phyloP scores from a whole-genome alignment of 2,797 vertebrate genomes.

The Oreochromis mossambicus region DNA sequence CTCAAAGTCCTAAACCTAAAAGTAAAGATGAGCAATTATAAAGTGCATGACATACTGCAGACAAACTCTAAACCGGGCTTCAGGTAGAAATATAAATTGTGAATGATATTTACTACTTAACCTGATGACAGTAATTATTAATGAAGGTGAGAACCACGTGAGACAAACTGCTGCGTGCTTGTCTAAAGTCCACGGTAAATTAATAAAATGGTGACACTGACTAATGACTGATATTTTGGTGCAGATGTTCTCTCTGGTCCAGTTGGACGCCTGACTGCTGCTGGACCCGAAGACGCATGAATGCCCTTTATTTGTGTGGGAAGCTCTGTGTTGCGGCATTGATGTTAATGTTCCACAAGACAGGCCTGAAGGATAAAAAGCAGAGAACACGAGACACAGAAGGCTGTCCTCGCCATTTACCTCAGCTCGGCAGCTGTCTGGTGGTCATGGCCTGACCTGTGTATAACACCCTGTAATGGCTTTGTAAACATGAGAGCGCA shows the following conservation, averaged over 20 bases:
- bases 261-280: slow-evolving; percentile 32
- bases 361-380: slow-evolving; percentile 17
- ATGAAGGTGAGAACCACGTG: neutral
- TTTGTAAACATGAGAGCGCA: slow-evolving; percentile 43
- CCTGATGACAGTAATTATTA: neutral
- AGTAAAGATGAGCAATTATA: slow-evolving; percentile 39
- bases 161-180: neutral
- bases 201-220: slow-evolving; percentile 24
- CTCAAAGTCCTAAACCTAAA: slow-evolving; percentile 9
- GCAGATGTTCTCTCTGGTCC: slow-evolving; percentile 45
- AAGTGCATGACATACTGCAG: neutral
- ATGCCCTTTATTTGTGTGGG: slow-evolving; percentile 33
- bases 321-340: slow-evolving; percentile 27
- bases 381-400: slow-evolving; percentile 16
- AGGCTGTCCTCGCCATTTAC: slow-evolving; percentile 27
- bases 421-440: slow-evolving; percentile 51
- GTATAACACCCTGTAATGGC: slow-evolving; percentile 44
- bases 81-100: neutral
- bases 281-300: slow-evolving; percentile 39
- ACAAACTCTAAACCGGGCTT: neutral
- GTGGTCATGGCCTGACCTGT: slow-evolving; percentile 47
- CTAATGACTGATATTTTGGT: slow-evolving; percentile 29
- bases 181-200: neutral
- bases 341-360: slow-evolving; percentile 25
- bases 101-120: neutral